Base-by-base conservation (phyloP, 2,113 vertebrate species). In the Brachyistius frenatus region DNA sequence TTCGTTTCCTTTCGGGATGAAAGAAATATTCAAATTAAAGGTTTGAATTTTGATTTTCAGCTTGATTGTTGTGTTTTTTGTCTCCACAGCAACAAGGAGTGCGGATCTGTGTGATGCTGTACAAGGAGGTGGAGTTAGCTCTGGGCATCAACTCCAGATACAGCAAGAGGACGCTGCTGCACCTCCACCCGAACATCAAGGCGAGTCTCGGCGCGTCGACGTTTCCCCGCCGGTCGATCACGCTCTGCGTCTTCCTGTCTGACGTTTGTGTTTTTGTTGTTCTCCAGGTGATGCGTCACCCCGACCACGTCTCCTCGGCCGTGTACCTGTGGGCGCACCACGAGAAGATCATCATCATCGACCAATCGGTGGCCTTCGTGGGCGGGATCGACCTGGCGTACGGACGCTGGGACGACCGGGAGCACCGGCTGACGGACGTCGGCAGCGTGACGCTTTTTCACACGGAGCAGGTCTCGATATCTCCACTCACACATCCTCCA, bases 291-390 rank as follows among this genome's bases (percentile, higher is more conserved):
- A 99, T 99, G 95, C 95, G 98, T n/a, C 96, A 99, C 78, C 98
- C 98, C 0, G 97, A 98, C 91, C 98, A 99, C 0, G 97, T 99
- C 62, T 98, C 97, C 0, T 99, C 98, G 11, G 90, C 95, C 0
- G 97, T 99, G 16, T 98, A 99, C 78, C 93, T 99, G 56, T 99
- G 98, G 98, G 98, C 98, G 5, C 98, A 99, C 73, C 98, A 99
- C 0, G 98, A 99, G 94, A 99, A 99, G 84, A 94, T 98, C 0
- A 91, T 99, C 13, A 89, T 99, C 0, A 84, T 99, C 0, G 98
- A 99, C 93, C 98, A 99, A 61, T 98, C 97, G 0, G 94, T 99
- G 84, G 98, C 96, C 0, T 99, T 99, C 1, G 95, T 99, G 60
- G 98, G 98, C 0, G 98, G 98, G 60, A 99, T 99, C 0, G 98